Evolutionary conservation across 1,140 invertebrate genomes (phyloP), one percentile per base, ranked within the genome.

Genomic region (Popillia japonica): DNA sequence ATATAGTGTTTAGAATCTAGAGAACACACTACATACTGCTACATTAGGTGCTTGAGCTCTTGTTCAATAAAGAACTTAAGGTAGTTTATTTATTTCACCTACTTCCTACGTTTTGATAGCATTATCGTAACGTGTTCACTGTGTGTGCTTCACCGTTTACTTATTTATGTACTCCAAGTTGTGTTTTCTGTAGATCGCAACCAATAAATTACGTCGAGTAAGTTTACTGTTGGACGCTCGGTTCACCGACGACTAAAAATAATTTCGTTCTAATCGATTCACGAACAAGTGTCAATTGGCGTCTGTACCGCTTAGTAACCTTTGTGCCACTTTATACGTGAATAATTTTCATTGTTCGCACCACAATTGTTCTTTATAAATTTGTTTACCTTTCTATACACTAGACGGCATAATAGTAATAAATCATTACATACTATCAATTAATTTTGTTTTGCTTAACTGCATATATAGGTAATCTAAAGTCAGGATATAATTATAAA

Each of bases 191-290:
- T 55, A 55, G 48, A 6, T 55, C 14, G 14, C 48, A 17, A 55
- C 14, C 14, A 55, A 55, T 55, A 55, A 55, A 55, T 55, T 55
- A 55, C 48, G 6, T 55, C 48, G 14, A 17, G 14, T n/a, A 7
- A 55, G 48, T 55, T 55, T 55, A 55, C 48, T 55, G 48, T 55
- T 55, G 48, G 14, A 55, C 14, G 48, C 48, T 55, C 48, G 11
- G 17, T 55, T 55, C 48, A 7, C n/a, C 48, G 48, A n/a, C 7
- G 48, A 55, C 48, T 55, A 55, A 55, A 55, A 55, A 55, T 55
- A 55, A 17, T 55, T 55, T 55, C 48, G 48, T 55, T 55, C 48
- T 55, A 55, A 55, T 55, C 48, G 48, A 55, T 55, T 55, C 48
- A 55, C 48, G 48, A 55, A 55, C 48, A 55, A 55, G 48, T 55